phyloP scores from a whole-genome alignment of 2,113 vertebrate genomes.

The Phaethornis superciliosus region DNA sequence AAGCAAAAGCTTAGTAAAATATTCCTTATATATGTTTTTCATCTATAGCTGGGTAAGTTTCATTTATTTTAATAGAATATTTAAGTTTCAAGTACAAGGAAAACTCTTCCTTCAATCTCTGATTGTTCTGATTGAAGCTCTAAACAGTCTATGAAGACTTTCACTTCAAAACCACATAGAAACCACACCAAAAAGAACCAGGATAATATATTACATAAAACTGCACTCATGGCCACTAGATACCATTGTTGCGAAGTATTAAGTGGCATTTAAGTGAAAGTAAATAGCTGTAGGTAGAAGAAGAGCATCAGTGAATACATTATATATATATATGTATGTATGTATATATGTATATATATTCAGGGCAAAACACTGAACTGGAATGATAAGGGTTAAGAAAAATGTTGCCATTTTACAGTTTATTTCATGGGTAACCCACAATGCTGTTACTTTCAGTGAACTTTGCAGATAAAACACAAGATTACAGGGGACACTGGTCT shows the following conservation, averaged over 20 bases:
- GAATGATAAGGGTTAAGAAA: neutral
- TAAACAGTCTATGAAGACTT: neutral
- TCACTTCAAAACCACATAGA: neutral
- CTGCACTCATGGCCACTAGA: neutral
- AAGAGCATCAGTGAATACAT: neutral
- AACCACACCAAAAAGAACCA: neutral
- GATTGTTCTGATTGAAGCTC: neutral
- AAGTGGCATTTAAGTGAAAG: neutral
- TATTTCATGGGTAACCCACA: neutral
- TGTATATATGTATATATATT: too few species aligned
- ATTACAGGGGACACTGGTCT: neutral
- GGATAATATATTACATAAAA: neutral
- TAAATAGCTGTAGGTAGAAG: neutral
- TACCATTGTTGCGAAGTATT: neutral
- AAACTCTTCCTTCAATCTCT: neutral
- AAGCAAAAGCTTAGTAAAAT: constrained; percentile 24
- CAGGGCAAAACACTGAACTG: neutral
- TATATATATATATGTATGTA: neutral
- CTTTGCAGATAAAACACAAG: neutral
- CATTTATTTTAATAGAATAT: neutral
- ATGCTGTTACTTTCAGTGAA: neutral
- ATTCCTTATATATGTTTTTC: neutral
- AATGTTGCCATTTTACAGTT: neutral
- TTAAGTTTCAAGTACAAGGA: neutral
- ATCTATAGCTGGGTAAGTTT: neutral